Evolutionary conservation across 2,888 invertebrate genomes (phyloP), one percentile per base, ranked within the genome.

Genomic region (Epistrophella euchroma): DNA sequence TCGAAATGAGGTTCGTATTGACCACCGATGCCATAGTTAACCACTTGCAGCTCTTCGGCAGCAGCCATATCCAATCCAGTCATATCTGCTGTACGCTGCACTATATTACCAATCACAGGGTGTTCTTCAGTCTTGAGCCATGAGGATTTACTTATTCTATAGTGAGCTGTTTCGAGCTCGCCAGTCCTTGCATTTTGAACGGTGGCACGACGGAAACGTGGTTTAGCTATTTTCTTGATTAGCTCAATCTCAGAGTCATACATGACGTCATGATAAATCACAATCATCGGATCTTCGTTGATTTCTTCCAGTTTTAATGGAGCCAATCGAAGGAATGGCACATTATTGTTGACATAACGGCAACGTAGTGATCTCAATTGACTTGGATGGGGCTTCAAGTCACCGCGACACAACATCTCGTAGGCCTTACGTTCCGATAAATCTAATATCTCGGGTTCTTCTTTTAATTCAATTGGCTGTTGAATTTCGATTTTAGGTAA

Each of bases 1-100:
- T 97, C 99, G 93, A 96, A 99, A 93, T 99, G 99, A 15, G 99
- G 99, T 91, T 99, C 99, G 92, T 99, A 99, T 92, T 99, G 99
- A 0, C 99, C 99, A 4, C 99, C 99, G 88, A 99, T 97, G 25
- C 99, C 99, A 92, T 99, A 99, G 93, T 99, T 99, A 87, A 98
- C 99, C 62, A 99, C 98, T 93, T 99, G 99, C 88, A 99, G 93
- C 91, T 99, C 98, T 92, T 99, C 99, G 0, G 99, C 99, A 0
- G 98, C 96, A 15, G 93, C 93, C 94, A 98, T 95, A 64, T 95
- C 95, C 85, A 99, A 93, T 13, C 97, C 97, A 2, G 98, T 97
- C 94, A 99, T 95, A 91, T 97, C 95, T 66, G 95, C 95, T 2
- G 98, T 96, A 68, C 98, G 94, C 83, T 94, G 94, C 73, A 96